Conservation (phyloP, 2,797 vertebrate genomes). For the Spinus olivaceus region DNA sequence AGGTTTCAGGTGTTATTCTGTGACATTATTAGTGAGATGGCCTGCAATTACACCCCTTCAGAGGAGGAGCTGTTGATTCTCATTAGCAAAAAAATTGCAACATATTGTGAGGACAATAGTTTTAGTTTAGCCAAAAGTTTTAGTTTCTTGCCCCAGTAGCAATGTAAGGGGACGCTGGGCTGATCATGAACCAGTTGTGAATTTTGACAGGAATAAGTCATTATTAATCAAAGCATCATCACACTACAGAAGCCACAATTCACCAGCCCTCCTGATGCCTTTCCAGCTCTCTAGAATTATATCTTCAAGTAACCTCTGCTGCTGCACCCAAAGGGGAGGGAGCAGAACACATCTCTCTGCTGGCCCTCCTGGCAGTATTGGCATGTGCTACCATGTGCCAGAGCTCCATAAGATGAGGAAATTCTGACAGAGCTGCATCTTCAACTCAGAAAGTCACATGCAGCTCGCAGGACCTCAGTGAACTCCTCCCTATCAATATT, state of each 20-base stretch:
- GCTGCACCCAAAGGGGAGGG: not conserved
- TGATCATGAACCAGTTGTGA: not conserved
- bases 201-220: not conserved
- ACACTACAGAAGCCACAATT: not conserved
- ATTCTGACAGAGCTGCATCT: not conserved
- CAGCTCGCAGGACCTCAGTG: not conserved
- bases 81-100: not conserved
- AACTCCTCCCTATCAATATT: rapidly evolving
- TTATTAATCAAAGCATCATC: not conserved
- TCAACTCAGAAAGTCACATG: not conserved
- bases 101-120: not conserved
- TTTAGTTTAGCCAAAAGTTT: not conserved
- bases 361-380: not conserved
- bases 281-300: not conserved
- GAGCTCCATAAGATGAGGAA: not conserved
- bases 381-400: not conserved
- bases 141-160: not conserved
- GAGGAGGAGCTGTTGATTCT: not conserved
- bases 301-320: not conserved
- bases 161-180: not conserved
- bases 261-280: not conserved
- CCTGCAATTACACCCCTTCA: not conserved
- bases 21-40: not conserved
- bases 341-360: not conserved
- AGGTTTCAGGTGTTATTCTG: not conserved